A percentile compares a stretch with the other conserved stretches of the same genome.
These are phyloP conservation scores for Siniperca scherzeri DNA, from an alignment of 2,797 vertebrate genomes.

Conservation along the genomic window DNA sequence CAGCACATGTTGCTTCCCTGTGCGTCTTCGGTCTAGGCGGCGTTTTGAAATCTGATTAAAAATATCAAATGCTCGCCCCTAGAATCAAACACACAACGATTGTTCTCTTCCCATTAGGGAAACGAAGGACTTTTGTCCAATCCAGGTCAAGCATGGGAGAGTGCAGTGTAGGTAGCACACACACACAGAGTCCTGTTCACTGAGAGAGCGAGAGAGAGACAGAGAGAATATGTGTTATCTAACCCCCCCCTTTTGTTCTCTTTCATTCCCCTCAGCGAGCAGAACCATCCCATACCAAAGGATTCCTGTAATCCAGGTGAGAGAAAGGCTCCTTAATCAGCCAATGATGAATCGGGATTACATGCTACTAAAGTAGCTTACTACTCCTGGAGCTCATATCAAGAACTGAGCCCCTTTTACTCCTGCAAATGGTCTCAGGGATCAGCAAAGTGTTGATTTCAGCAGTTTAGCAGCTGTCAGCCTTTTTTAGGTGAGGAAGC, in stretches of 20 bases:
- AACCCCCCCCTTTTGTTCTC: slow-evolving; percentile 63
- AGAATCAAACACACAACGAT: slow-evolving; percentile 73
- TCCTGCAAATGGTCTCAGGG: slow-evolving; percentile 35
- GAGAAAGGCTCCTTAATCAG: slow-evolving; percentile 59
- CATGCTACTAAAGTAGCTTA: slow-evolving; percentile 68
- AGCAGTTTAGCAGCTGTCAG: slow-evolving; percentile 45
- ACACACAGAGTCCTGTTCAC: slow-evolving; percentile 76
- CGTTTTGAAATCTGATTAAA: slow-evolving; percentile 44
- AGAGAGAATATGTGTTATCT: slow-evolving; percentile 67
- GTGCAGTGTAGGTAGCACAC: slow-evolving; percentile 81
- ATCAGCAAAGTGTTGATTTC: slow-evolving; percentile 40
- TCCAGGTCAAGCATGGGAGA: slow-evolving; percentile 87
- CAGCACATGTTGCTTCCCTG: slow-evolving; percentile 43
- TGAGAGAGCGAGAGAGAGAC: slow-evolving; percentile 39
- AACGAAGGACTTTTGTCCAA: slow-evolving; percentile 83
- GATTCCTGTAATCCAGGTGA: slow-evolving; percentile 77
- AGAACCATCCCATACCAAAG: slow-evolving; percentile 42
- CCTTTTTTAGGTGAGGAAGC: slow-evolving; percentile 28
- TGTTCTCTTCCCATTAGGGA: slow-evolving; percentile 76
- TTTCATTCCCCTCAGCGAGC: slow-evolving; percentile 48
- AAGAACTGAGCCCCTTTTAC: slow-evolving; percentile 34
- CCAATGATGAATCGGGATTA: slow-evolving; percentile 74
- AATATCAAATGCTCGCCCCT: slow-evolving; percentile 42
- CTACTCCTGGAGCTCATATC: slow-evolving; percentile 50
- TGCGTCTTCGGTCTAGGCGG: slow-evolving; percentile 13